Evolutionary conservation across 2,888 invertebrate species (phyloP).

Genomic region (Atherix ibis): DNA sequence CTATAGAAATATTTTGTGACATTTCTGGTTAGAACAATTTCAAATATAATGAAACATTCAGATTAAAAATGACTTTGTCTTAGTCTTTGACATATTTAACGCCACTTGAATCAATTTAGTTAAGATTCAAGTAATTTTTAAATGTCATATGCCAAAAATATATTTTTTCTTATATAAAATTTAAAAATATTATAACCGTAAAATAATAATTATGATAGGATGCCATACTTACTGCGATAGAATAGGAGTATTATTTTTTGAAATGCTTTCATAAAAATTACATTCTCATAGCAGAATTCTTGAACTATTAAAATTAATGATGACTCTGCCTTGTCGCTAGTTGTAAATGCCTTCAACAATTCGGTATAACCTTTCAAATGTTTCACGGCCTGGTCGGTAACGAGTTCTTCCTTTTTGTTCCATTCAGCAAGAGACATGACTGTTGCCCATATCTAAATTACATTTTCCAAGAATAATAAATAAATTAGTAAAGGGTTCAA

Average conservation of each 20-base stretch:
- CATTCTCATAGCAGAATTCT: slow-evolving; percentile 96
- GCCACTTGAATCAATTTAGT: no score
- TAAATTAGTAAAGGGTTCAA: not conserved
- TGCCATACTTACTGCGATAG: slow-evolving; percentile 74
- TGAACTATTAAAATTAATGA: slow-evolving; percentile 83
- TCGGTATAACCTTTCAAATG: slow-evolving; percentile 75
- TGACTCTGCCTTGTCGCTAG: slow-evolving; percentile 72
- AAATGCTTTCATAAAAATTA: slow-evolving; percentile 98
- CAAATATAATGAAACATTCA: no score
- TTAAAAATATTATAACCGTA: no score
- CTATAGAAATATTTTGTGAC: no score
- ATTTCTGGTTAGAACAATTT: no score
- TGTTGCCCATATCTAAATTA: slow-evolving; percentile 70
- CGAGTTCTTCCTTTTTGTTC: slow-evolving; percentile 96
- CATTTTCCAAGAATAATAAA: not conserved
- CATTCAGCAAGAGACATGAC: slow-evolving; percentile 93
- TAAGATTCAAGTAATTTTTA: no score
- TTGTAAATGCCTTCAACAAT: slow-evolving; percentile 74
- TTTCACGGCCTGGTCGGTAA: slow-evolving; percentile 88
- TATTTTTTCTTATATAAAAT: no score
- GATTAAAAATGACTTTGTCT: no score
- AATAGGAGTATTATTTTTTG: slow-evolving; percentile 91
- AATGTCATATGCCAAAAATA: no score
- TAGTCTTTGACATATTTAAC: no score
- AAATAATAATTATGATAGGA: no score